A percentile compares a stretch with the other conserved stretches of the same genome.
phyloP scores from a whole-genome alignment of 2,113 vertebrate genomes.

The Dromiciops gliroides region DNA sequence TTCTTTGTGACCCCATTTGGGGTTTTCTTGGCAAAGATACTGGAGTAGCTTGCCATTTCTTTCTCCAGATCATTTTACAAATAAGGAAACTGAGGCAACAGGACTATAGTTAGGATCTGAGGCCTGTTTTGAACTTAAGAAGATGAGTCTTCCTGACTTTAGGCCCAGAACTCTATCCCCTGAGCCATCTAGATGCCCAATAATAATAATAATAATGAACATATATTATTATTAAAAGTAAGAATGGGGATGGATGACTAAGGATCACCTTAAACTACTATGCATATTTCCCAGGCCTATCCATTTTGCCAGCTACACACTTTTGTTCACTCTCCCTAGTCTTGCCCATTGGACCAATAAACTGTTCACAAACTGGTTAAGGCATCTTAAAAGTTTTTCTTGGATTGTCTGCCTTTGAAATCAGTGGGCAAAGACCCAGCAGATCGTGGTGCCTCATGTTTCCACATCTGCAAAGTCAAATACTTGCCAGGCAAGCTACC shows the following conservation, averaged over 20 bases:
- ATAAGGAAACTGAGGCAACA: not conserved
- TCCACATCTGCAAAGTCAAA: slow-evolving; percentile 74
- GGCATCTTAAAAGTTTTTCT: slow-evolving; percentile 53
- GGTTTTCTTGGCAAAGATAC: not conserved
- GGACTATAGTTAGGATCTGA: not conserved
- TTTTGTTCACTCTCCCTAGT: slow-evolving; percentile 25
- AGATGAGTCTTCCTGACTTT: not conserved
- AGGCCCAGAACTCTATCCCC: not conserved
- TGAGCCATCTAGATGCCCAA: too few species aligned
- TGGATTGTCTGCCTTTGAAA: slow-evolving; percentile 72
- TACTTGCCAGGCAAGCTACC: slow-evolving; percentile 68
- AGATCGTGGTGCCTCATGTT: slow-evolving; percentile 74
- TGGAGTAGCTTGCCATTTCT: too few species aligned
- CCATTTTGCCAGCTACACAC: slow-evolving; percentile 45
- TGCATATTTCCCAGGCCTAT: not conserved
- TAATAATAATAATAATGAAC: not conserved
- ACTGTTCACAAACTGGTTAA: slow-evolving; percentile 12
- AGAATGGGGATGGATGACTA: not conserved
- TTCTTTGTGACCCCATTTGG: not conserved
- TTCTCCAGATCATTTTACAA: not conserved
- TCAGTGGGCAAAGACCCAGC: slow-evolving; percentile 69
- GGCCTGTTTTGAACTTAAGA: not conserved
- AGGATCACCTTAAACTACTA: not conserved
- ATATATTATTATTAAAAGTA: not conserved
- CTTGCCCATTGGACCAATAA: slow-evolving; percentile 59